Conservation (phyloP, 1,140 invertebrate species). For the Ephestia elutella region DNA sequence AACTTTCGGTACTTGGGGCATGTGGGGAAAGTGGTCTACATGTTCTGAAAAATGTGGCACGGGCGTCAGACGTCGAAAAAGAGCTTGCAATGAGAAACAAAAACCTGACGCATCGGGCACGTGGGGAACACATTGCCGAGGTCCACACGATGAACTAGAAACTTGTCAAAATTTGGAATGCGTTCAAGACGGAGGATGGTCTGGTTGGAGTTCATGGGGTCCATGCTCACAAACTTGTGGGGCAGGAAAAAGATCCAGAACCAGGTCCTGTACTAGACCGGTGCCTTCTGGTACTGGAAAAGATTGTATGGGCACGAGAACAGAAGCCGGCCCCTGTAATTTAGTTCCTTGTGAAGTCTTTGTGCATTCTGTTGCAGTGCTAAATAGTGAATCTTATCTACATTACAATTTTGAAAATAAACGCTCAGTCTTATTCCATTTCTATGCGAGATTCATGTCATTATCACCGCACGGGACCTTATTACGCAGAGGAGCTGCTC, state of each 20-base stretch:
- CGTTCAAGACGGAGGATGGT: constrained; percentile 55
- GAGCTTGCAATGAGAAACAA: constrained; percentile 45
- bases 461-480: constrained; percentile 54
- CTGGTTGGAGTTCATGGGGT: constrained; percentile 59
- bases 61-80: constrained; percentile 44
- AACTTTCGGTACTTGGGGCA: constrained; percentile 40
- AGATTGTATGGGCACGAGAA: constrained; percentile 42
- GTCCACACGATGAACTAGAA: constrained; percentile 54
- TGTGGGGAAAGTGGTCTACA: constrained; percentile 48
- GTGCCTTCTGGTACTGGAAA: constrained; percentile 42
- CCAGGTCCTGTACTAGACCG: constrained; percentile 55
- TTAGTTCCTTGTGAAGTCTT: constrained; percentile 49
- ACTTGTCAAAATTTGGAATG: constrained; percentile 44
- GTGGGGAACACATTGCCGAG: constrained; percentile 60
- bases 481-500: constrained; percentile 36
- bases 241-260: constrained; percentile 44
- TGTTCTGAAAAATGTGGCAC: constrained; percentile 58
- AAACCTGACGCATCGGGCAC: constrained; percentile 20
- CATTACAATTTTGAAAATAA: constrained; percentile 49
- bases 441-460: constrained; percentile 55
- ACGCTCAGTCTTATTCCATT: constrained; percentile 52
- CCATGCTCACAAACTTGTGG: constrained; percentile 59
- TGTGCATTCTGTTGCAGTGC: constrained; percentile 41
- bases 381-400: constrained; percentile 55
- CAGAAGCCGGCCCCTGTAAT: constrained; percentile 54